Base-by-base conservation (phyloP, 2,113 vertebrate species). In the Takifugu bimaculatus region DNA sequence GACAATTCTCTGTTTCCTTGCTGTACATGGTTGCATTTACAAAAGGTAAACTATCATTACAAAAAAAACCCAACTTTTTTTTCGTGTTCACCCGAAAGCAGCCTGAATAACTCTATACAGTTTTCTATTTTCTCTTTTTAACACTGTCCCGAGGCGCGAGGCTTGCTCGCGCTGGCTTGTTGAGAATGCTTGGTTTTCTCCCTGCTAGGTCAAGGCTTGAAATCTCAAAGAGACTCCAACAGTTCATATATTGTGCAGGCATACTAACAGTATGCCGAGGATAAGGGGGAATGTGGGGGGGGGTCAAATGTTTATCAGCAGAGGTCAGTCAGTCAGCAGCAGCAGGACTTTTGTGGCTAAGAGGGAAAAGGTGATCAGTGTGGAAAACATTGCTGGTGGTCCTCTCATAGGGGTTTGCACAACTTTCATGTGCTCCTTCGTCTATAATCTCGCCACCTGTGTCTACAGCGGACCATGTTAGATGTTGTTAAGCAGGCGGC, bases 401-500 rank as follows among this genome's bases (percentile, higher is more conserved):
- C 59, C 51, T 66, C 57, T 61, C 54, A 48, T 62, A 50, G 54
- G 60, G 55, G 71, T n/a, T 14, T 4, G 32, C 0, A 35, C 49
- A 48, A 51, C n/a, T 48, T 6, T 39, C 10, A 2, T 63, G 48
- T 50, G 54, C 50, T 52, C 50, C 35, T 39, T 39, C 35, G 7
- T 11, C 35, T 39, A 39, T 39, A 39, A 39, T 39, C 13, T 13
- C 45, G 14, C 15, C 57, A 10, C 56, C 29, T 12, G 56, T 1
- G 35, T 56, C 14, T 3, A 5, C 32, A 35, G 32, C 32, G 35
- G 35, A 39, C 9, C 9, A 39, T 11, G 11, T 90, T 68, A 98
- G 79, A 92, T 91, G 88, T 91, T 91, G 84, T 93, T 93, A 81
- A 93, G 89, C 77, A 97, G 93, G 79, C 94, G 94, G 91, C 92